phyloP scores from a whole-genome alignment of 2,797 vertebrate genomes.

The Galaxias olidus region DNA sequence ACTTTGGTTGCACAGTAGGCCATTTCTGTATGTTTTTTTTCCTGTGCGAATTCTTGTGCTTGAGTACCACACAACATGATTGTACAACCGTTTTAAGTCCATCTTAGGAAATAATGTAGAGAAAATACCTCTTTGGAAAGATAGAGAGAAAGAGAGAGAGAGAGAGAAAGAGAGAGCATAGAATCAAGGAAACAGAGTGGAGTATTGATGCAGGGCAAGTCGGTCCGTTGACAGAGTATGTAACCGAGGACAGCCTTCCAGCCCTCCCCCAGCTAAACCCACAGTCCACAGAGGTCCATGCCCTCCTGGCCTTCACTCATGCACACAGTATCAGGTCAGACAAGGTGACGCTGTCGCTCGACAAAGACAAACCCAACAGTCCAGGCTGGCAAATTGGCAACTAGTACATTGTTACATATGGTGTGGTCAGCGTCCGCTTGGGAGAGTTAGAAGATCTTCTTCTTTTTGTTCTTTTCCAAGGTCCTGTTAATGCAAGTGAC shows the following conservation, averaged over 20 bases:
- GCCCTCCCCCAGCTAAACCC: conserved; percentile 38
- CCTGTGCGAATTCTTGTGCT: conserved; percentile 52
- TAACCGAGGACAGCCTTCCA: conserved; percentile 46
- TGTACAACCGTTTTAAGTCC: conserved; percentile 77
- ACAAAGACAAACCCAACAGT: conserved; percentile 78
- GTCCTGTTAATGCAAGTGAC: conserved; percentile 73
- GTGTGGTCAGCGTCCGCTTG: conserved; percentile 63
- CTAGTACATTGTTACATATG: conserved; percentile 68
- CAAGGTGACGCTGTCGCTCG: conserved; percentile 75
- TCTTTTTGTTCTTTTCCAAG: conserved; percentile 99
- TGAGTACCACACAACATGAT: conserved; percentile 80
- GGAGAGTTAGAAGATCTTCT: conserved; percentile 92
- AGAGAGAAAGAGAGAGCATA: conserved; percentile 21
- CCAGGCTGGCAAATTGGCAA: conserved; percentile 87
- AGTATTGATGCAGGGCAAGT: conserved; percentile 64
- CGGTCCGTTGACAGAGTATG: conserved; percentile 75
- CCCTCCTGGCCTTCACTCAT: conserved; percentile 73
- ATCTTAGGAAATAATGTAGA: neutral
- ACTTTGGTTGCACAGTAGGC: neutral
- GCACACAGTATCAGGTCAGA: conserved; percentile 80
- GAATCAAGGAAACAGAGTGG: neutral
- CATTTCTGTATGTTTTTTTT: conserved; percentile 22
- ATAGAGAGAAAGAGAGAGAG: neutral
- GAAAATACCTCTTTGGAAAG: conserved; percentile 5
- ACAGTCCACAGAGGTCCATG: conserved; percentile 67